Conservation (phyloP, 2,113 vertebrate species). For the Epinephelus moara region DNA sequence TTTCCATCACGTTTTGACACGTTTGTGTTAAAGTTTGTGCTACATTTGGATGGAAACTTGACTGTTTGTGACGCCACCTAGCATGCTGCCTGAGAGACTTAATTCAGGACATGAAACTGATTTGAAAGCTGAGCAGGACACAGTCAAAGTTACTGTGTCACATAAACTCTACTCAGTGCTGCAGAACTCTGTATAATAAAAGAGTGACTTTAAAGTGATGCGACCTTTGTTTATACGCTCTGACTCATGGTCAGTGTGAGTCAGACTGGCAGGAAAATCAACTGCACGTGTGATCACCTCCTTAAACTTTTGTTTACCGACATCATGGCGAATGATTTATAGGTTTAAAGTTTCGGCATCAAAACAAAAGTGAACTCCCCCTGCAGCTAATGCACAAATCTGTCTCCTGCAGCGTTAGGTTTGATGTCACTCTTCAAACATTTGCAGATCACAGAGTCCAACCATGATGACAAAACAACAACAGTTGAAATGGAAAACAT, state of each 20-base stretch:
- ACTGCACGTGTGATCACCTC: neutral
- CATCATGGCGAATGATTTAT: neutral
- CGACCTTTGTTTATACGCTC: neutral
- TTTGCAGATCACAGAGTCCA: neutral
- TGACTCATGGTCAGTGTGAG: neutral
- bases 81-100: neutral
- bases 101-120: neutral
- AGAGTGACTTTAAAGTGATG: neutral
- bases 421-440: slow-evolving; percentile 46
- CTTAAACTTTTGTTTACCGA: neutral
- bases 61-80: neutral
- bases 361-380: neutral
- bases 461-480: neutral
- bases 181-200: neutral
- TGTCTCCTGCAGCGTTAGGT: neutral
- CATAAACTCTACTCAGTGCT: neutral
- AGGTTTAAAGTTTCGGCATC: neutral
- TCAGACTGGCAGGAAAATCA: neutral
- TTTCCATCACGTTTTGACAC: too few species aligned
- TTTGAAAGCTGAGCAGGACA: neutral
- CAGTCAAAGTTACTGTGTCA: neutral
- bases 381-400: neutral
- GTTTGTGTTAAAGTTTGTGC: too few species aligned
- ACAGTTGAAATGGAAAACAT: neutral
- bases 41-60: too few species aligned